Conservation (phyloP, 2,113 vertebrate species). For the Ondatra zibethicus region DNA sequence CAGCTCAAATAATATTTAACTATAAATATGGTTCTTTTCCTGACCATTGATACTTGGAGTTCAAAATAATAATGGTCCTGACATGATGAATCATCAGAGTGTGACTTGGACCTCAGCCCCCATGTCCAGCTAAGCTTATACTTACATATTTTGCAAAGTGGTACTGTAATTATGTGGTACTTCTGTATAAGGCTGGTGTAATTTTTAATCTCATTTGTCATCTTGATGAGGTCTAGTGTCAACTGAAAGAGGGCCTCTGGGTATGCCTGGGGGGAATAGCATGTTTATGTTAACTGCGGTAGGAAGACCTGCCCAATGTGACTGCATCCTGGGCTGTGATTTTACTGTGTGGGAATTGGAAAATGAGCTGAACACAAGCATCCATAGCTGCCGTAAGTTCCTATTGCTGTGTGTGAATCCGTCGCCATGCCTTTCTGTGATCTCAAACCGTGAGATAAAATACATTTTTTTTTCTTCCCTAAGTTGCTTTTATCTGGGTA, state of each 20-base stretch:
- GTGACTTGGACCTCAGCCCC: background rate
- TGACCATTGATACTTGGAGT: background rate
- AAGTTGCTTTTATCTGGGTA: background rate
- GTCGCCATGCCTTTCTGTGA: background rate
- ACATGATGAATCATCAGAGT: background rate
- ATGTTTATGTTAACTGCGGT: too few species aligned
- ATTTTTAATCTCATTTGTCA: background rate
- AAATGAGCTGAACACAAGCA: background rate
- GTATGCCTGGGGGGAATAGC: background rate
- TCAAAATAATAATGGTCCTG: conserved; percentile 38
- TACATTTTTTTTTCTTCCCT: background rate
- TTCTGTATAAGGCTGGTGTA: background rate
- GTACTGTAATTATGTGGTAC: background rate
- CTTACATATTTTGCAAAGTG: background rate
- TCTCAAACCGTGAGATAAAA: background rate
- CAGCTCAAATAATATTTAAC: conserved; percentile 41
- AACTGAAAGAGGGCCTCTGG: background rate
- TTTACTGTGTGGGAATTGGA: background rate
- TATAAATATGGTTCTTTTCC: background rate
- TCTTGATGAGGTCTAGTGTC: background rate
- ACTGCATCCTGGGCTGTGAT: background rate
- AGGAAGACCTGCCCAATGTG: background rate
- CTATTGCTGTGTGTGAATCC: background rate
- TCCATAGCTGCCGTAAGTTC: background rate
- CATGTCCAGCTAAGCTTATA: background rate